Evolutionary conservation across 2,797 vertebrate species (phyloP), one percentile per base, ranked within the genome.

Genomic region (Tragopan temminckii): DNA sequence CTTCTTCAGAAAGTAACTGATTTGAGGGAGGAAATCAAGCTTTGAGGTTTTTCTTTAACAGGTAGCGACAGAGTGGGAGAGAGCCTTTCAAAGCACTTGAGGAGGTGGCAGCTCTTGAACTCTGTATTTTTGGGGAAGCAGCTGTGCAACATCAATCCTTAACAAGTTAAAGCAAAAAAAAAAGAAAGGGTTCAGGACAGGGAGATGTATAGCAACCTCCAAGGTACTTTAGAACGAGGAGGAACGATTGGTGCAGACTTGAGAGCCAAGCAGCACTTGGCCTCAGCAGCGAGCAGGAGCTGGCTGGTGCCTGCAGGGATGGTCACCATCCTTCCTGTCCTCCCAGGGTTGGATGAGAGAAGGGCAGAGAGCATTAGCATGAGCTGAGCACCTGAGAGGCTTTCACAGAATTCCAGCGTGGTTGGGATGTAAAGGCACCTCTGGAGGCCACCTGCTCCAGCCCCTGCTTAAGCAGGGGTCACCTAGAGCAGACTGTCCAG

Each of bases 21-120:
- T 95, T 93, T 93, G 76, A 96, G 45, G 53, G 69, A 89, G 68
- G 62, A 91, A 94, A 89, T 83, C 20, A 25, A 55, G 53, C 89
- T 96, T 96, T 96, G 94, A 96, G 90, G 45, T 85, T 93, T 95
- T 92, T 62, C 81, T 91, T 95, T 67, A 96, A 66, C 61, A 91
- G 50, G n/a, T 85, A 69, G 76, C 23, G 53, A 66, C 79, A 57
- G 85, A 90, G 69, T 3, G 0, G 66, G 53, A 93, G 50, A 53
- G 91, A 87, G 50, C 45, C 69, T 91, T 95, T 93, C 94, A 93
- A 95, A 94, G 91, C 63, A 8, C 46, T 94, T 88, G 88, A 86
- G 80, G 80, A 63, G 72, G 67, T 89, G 31, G 17, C 77, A 85
- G 74, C 50, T 88, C 59, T 83, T 92, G 36, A 58, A 53, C 63